Percentiles rank a stretch among this genome's conserved stretches.
Conservation (phyloP, 1,140 invertebrate genomes). For the Heliconius nattereri region DNA sequence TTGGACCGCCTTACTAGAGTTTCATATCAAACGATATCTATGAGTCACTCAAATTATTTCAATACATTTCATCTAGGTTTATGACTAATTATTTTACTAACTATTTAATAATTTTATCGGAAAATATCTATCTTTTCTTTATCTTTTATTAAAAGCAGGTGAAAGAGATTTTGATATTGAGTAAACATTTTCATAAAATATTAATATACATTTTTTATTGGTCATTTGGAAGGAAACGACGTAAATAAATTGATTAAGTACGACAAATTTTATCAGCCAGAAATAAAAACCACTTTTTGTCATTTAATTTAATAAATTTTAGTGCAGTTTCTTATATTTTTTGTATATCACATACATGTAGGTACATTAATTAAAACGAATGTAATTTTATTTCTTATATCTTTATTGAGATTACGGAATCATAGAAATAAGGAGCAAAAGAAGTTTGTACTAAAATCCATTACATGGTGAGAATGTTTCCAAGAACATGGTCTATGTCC, state of each 20-base stretch:
- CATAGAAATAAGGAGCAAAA: background rate
- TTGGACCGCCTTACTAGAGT: slow-evolving; percentile 46
- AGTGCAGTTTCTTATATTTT: background rate
- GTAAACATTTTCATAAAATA: background rate
- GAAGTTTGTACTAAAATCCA: background rate
- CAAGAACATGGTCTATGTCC: background rate
- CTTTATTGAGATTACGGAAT: background rate
- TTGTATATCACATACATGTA: background rate
- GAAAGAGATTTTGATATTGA: background rate
- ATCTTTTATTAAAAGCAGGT: slow-evolving; percentile 1
- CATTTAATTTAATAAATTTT: background rate
- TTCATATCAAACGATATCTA: slow-evolving; percentile 51
- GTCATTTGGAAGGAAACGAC: background rate
- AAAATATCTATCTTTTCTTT: background rate
- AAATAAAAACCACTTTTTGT: background rate
- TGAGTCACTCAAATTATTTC: slow-evolving; percentile 63
- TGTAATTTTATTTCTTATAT: background rate
- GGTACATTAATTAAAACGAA: background rate
- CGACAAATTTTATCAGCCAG: background rate
- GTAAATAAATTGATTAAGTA: background rate
- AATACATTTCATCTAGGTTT: slow-evolving; percentile 19
- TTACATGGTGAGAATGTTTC: background rate
- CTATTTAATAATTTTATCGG: background rate
- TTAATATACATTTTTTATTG: background rate
- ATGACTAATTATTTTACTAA: background rate